Base-by-base conservation (phyloP, 2,797 vertebrate species). In the Enteromius thamalakanensis region DNA sequence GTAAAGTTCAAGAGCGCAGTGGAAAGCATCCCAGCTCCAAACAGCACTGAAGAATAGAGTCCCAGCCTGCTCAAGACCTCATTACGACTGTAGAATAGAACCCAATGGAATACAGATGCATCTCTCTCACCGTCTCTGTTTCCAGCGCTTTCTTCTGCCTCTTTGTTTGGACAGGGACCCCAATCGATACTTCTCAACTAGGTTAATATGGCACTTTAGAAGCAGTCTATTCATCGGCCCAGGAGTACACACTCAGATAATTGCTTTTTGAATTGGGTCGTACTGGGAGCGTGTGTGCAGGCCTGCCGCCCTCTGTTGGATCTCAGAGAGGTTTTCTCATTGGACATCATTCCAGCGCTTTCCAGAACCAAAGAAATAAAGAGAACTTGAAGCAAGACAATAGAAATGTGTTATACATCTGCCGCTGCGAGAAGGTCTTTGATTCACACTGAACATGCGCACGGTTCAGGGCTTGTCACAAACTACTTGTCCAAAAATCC, bases 201-300 rank as follows among this genome's bases (percentile, higher is more conserved):
- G 93, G 94, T 95, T 96, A 95, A 95, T 94, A 90, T 62, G 86
- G 89, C 89, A 91, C 90, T 94, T 94, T 92, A 94, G 91, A 94
- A 94, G 93, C 92, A 94, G 91, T 87, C 88, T 91, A 94, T 95
- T 89, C 95, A 94, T 93, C 93, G 90, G 92, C 92, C 93, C 92
- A 92, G 89, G 92, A 90, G 89, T 93, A 87, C 91, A 93, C 93
- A 93, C 92, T 93, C 92, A 91, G 90, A 94, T 95, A 94, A 94
- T 95, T 95, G 94, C 92, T 93, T 93, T 93, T 94, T 90, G 90
- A 92, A 92, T 91, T 91, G 75, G 26, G 65, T 74, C 53, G 37
- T 58, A 21, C n/a, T 14, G 21, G 64, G 85, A 68, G 37, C 89
- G 88, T 86, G 91, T 1, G 88, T 88, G 89, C 81, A 83, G 89